These are phyloP conservation scores for Echinarachnius parma DNA, from an alignment of 53 echinoderm and acorn worm species.

Conservation along the genomic window DNA sequence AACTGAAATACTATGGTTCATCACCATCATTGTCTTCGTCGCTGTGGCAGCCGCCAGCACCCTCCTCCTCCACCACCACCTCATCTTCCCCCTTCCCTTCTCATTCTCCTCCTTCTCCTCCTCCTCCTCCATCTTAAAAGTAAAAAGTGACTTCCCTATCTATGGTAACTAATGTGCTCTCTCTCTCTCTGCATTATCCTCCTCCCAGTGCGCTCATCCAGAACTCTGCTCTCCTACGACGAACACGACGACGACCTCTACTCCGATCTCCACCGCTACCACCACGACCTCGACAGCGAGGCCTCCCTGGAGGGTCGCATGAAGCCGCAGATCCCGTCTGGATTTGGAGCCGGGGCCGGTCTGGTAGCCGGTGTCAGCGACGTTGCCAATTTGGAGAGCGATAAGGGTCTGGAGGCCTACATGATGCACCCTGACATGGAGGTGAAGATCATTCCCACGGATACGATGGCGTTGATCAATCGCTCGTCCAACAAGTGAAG, in stretches of 20 bases:
- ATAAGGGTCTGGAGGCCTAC: constrained; percentile 4
- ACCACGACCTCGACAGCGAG: constrained; percentile 58
- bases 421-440: constrained; percentile 91
- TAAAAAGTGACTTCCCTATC: too few species aligned
- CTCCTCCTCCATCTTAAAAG: too few species aligned
- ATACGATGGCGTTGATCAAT: constrained; percentile 79
- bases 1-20: too few species aligned
- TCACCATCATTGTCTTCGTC: too few species aligned
- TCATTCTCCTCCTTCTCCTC: too few species aligned
- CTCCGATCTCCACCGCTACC: constrained; percentile 17
- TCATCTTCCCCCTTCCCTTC: too few species aligned
- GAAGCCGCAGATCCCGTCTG: too few species aligned
- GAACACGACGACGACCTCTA: constrained; percentile 53
- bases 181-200: neutral
- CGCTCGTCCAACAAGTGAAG: constrained; percentile 80
- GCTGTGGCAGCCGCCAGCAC: too few species aligned
- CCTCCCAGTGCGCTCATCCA: constrained; percentile 70
- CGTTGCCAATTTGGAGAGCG: constrained; percentile 31
- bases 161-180: neutral
- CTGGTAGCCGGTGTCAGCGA: too few species aligned
- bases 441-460: constrained; percentile 82
- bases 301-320: constrained; percentile 37
- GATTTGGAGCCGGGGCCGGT: neutral
- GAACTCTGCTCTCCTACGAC: constrained; percentile 76
- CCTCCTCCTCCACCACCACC: too few species aligned